These are phyloP conservation scores for Stramonita haemastoma DNA, from an alignment of 2,888 invertebrate genomes.

Conservation along the genomic window DNA sequence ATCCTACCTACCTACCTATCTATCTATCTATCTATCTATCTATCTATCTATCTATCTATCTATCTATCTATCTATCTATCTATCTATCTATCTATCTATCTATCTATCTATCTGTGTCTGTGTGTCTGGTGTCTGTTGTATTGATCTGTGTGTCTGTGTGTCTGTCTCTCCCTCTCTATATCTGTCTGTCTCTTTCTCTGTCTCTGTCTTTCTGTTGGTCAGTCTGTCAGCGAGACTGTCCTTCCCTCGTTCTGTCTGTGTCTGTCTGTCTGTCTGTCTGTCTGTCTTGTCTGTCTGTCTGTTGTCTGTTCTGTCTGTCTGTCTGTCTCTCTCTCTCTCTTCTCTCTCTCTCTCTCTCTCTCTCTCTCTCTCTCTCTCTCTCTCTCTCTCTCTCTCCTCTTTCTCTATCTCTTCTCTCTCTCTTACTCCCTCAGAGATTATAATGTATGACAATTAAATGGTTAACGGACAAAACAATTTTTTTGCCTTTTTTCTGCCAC, in stretches of 20 bases:
- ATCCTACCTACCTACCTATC: too few relatives aligned
- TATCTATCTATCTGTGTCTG: too few relatives aligned
- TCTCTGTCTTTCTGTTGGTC: not conserved
- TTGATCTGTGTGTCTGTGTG: too few relatives aligned
- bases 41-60: not conserved
- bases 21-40: not conserved
- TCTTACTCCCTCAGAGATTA: not conserved
- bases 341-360: not conserved
- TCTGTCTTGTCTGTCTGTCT: not conserved
- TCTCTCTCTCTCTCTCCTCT: not conserved
- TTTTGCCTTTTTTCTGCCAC: too few relatives aligned
- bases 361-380: slow-evolving; percentile 17
- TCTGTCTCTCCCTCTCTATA: too few relatives aligned
- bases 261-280: too few relatives aligned
- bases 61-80: not conserved
- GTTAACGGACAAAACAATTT: too few relatives aligned
- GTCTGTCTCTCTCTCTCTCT: slow-evolving; percentile 8
- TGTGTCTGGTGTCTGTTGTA: too few relatives aligned
- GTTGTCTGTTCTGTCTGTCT: too few relatives aligned
- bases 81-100: not conserved
- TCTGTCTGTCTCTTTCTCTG: not conserved
- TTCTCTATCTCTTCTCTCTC: not conserved
- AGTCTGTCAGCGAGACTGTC: not conserved
- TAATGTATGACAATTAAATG: too few relatives aligned
- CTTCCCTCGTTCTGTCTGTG: not conserved